Conservation (phyloP, 2,797 vertebrate genomes). For the Percopsis omiscomaycus region DNA sequence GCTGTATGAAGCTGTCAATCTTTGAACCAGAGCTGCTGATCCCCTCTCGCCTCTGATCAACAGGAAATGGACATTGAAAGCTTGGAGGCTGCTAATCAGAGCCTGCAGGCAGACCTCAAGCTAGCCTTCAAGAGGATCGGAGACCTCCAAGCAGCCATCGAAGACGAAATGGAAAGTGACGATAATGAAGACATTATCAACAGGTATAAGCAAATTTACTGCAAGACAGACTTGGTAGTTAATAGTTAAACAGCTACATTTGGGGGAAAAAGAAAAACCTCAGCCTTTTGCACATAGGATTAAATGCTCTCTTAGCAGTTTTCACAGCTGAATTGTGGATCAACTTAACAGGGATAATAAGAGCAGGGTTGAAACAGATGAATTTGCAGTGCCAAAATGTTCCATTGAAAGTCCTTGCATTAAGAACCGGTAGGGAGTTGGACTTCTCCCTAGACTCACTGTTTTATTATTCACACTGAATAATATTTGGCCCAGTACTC, state of each 20-base stretch:
- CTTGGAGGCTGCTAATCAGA: constrained; percentile 96
- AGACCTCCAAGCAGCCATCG: constrained; percentile 96
- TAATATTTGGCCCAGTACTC: constrained; percentile 12
- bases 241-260: too few species aligned
- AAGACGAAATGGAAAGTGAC: constrained; percentile 98
- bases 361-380: neutral
- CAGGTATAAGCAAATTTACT: constrained; percentile 77
- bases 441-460: constrained; percentile 9
- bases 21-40: constrained; percentile 3
- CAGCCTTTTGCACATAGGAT: neutral
- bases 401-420: constrained; percentile 26
- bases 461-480: constrained; percentile 45
- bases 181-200: constrained; percentile 97
- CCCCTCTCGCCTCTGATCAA: constrained; percentile 10
- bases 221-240: neutral
- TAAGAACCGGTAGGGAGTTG: constrained; percentile 22
- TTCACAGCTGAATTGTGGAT: constrained; percentile 1
- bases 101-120: constrained; percentile 94
- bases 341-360: constrained; percentile 2
- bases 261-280: too few species aligned
- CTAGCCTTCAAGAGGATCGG: constrained; percentile 98
- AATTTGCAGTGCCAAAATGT: constrained; percentile 3
- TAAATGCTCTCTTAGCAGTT: neutral
- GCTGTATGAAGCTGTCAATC: neutral
- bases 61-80: constrained; percentile 98